Conservation (phyloP, 2,888 invertebrate genomes). For the Leptinotarsa haldemani region DNA sequence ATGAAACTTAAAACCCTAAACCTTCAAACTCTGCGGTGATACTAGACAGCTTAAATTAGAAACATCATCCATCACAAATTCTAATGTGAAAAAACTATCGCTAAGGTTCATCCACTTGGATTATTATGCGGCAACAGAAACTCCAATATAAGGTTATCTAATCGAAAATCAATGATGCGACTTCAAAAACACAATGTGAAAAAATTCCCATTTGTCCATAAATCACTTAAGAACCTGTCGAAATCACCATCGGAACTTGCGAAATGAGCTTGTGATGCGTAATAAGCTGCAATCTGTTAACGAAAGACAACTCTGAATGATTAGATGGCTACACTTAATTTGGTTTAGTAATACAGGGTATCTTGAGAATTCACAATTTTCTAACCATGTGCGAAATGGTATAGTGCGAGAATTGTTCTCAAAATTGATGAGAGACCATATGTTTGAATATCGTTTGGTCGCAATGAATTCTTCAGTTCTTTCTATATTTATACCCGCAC, state of each 20-base stretch:
- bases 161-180: slow-evolving; percentile 8
- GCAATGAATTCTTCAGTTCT: too few species aligned
- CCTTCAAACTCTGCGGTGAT: too few species aligned
- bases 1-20: too few species aligned
- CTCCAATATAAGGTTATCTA: not conserved
- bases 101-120: not conserved
- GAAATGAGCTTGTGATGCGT: not conserved
- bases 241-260: not conserved
- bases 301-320: slow-evolving; percentile 8
- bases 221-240: slow-evolving; percentile 1
- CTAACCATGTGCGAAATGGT: too few species aligned
- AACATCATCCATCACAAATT: too few species aligned
- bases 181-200: not conserved
- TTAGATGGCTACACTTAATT: slow-evolving; percentile 1
- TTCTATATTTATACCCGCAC: too few species aligned
- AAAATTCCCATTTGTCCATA: not conserved
- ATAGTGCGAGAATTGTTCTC: too few species aligned
- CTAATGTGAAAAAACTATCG: too few species aligned
- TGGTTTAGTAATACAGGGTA: not conserved
- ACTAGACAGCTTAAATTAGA: too few species aligned
- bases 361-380: too few species aligned
- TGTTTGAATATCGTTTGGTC: too few species aligned
- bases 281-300: slow-evolving; percentile 6
- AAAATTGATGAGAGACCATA: too few species aligned
- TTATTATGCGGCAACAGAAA: not conserved